Percentiles rank a stretch among this genome's conserved stretches.
Evolutionary conservation across 1,140 invertebrate species (phyloP).

Genomic region (Zeugodacus cucurbitae): DNA sequence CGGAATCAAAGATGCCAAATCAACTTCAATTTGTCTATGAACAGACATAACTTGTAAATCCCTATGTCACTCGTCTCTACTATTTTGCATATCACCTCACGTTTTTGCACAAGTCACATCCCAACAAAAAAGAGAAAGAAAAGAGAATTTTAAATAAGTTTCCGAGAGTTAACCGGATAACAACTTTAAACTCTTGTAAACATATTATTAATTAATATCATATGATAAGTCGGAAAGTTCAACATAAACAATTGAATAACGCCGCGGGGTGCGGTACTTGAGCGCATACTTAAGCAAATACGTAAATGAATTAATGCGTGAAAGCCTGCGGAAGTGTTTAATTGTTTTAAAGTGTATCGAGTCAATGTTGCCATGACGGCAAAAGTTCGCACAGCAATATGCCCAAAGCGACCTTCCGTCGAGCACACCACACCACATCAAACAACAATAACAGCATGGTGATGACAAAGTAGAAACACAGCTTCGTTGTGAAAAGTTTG

Average conservation of each 20-base stretch:
- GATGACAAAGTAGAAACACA: background rate
- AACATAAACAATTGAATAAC: background rate
- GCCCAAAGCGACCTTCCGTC: background rate
- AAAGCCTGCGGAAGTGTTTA: conserved; percentile 15
- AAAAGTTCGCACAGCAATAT: conserved; percentile 10
- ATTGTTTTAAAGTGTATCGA: conserved; percentile 15
- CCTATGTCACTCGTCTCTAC: too few species aligned
- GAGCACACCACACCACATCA: background rate
- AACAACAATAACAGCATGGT: background rate
- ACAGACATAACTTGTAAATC: too few species aligned
- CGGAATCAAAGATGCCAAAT: too few species aligned
- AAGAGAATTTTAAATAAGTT: background rate
- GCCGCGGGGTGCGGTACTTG: background rate
- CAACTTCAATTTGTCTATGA: too few species aligned
- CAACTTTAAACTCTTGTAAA: background rate
- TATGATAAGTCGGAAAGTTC: background rate
- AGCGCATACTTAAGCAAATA: conserved; percentile 21
- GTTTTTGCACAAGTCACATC: too few species aligned
- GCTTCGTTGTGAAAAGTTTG: background rate
- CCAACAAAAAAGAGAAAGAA: too few species aligned
- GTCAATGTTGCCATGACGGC: background rate
- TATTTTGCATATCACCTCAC: too few species aligned
- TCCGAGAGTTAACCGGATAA: background rate
- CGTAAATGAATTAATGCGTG: background rate
- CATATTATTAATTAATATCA: conserved; percentile 1